Conservation (phyloP, 2,113 vertebrate genomes). For the Bostrychus sinensis region DNA sequence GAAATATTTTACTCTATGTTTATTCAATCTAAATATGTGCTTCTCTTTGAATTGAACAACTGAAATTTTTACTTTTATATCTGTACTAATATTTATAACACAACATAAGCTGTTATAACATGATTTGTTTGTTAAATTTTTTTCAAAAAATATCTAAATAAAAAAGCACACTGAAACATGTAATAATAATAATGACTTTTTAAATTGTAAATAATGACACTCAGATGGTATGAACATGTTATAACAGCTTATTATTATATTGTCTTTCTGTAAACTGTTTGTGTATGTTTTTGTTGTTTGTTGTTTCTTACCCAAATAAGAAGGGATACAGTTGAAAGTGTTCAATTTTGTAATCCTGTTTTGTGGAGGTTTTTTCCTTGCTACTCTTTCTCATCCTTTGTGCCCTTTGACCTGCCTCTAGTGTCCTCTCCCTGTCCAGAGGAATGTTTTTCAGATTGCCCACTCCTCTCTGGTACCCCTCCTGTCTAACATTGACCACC, state of each 20-base stretch:
- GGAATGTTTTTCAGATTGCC: conserved; percentile 45
- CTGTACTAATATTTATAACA: no score
- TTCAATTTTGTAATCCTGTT: conserved; percentile 35
- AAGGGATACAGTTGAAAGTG: conserved; percentile 56
- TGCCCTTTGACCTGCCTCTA: conserved; percentile 68
- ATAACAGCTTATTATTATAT: conserved; percentile 3
- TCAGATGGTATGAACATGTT: not conserved
- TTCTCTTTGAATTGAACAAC: no score
- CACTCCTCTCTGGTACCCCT: conserved; percentile 41
- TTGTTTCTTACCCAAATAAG: not conserved
- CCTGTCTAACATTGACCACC: conserved; percentile 68
- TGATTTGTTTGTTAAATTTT: no score
- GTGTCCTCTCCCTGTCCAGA: conserved; percentile 50
- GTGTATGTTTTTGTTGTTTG: not conserved
- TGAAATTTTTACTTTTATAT: no score
- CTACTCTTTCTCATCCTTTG: conserved; percentile 88
- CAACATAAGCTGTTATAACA: no score
- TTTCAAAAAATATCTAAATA: no score
- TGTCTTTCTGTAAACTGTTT: not conserved
- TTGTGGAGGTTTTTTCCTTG: conserved; percentile 65
- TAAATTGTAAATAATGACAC: no score
- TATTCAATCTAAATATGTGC: no score
- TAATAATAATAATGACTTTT: no score
- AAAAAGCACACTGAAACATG: no score
- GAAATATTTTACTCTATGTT: no score